phyloP scores from a whole-genome alignment of 1,140 invertebrate genomes.

The Sitodiplosis mosellana region DNA sequence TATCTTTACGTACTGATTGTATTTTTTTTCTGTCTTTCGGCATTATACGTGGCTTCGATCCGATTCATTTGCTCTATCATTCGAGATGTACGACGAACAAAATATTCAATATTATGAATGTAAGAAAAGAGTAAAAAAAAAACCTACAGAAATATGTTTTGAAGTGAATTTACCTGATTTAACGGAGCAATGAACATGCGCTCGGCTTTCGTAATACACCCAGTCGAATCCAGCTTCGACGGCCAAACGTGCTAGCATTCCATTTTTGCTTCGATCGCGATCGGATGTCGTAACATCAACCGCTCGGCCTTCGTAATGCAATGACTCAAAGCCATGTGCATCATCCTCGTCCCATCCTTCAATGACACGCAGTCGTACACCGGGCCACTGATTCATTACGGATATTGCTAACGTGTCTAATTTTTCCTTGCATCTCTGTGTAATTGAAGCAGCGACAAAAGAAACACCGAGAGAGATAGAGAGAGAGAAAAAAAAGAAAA shows the following conservation, averaged over 20 bases:
- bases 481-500: constrained; percentile 6
- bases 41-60: too few relatives aligned
- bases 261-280: constrained; percentile 78
- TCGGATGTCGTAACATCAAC: constrained; percentile 92
- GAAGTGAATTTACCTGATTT: constrained; percentile 68
- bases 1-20: too few relatives aligned
- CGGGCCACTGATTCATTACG: constrained; percentile 96
- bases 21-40: too few relatives aligned
- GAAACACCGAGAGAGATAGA: too few relatives aligned
- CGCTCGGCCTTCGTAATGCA: constrained; percentile 91
- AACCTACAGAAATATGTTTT: too few relatives aligned
- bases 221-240: constrained; percentile 96
- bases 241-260: constrained; percentile 87
- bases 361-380: constrained; percentile 74
- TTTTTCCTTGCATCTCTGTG: constrained; percentile 92
- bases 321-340: constrained; percentile 55
- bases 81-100: too few relatives aligned
- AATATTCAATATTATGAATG: too few relatives aligned
- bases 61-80: too few relatives aligned
- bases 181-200: constrained; percentile 92
- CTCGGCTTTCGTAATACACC: constrained; percentile 90
- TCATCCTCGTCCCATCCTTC: constrained; percentile 89
- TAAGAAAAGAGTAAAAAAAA: too few relatives aligned
- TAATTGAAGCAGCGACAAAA: constrained; percentile 24
- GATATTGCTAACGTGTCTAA: constrained; percentile 84